A percentile compares a stretch with the other conserved stretches of the same genome.
phyloP scores from a whole-genome alignment of 2,113 vertebrate genomes.

The Galeopterus variegatus region DNA sequence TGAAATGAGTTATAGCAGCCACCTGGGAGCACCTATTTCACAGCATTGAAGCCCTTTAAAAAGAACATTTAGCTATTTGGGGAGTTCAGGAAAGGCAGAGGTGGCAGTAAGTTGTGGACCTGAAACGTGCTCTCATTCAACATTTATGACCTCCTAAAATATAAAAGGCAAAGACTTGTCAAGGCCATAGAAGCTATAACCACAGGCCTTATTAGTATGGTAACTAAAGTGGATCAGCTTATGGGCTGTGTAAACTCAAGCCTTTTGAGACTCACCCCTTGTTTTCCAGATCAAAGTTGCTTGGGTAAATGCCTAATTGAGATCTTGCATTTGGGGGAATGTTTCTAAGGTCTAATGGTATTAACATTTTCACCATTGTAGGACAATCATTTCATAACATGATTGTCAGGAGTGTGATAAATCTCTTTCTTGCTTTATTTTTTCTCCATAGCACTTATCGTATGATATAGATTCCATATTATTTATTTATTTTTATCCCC shows the following conservation, averaged over 20 bases:
- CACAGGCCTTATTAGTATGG: conserved; percentile 65
- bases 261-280: conserved; percentile 60
- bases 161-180: conserved; percentile 68
- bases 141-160: conserved; percentile 73
- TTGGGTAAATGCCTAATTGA: conserved; percentile 27
- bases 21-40: conserved; percentile 59
- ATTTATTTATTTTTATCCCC: conserved; percentile 58
- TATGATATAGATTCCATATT: not conserved
- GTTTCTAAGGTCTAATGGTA: not conserved
- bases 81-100: conserved; percentile 76
- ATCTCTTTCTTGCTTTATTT: not conserved
- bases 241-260: not conserved
- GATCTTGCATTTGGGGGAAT: conserved; percentile 25
- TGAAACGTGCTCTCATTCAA: conserved; percentile 64
- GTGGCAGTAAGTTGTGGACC: conserved; percentile 66
- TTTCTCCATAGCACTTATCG: not conserved
- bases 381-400: conserved; percentile 14
- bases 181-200: conserved; percentile 42
- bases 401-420: not conserved
- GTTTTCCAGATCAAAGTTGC: conserved; percentile 63
- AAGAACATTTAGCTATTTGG: conserved; percentile 73
- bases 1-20: conserved; percentile 76
- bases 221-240: conserved; percentile 52
- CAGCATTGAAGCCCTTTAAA: conserved; percentile 70
- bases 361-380: not conserved